Evolutionary conservation across 2,888 invertebrate genomes (phyloP), one percentile per base, ranked within the genome.

Genomic region (Aporophyla nigra): DNA sequence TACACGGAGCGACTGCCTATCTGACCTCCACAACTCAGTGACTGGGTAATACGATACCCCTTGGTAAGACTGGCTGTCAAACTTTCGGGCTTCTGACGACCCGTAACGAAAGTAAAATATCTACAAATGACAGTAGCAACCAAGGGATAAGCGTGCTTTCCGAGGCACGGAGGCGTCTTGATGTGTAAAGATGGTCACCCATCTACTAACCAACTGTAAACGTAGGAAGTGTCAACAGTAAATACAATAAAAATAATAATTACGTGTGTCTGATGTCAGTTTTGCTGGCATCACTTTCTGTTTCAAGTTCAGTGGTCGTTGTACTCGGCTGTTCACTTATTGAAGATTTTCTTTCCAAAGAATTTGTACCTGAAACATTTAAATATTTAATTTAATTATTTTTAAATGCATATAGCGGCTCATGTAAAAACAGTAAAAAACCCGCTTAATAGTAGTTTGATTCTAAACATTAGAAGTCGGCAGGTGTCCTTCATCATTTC

Each of bases 311-410:
- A 0, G 88, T 71, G 2, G 87, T 72, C 4, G 74, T 59, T 0
- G 89, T 54, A 53, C 73, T 86, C 0, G 87, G 71, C 51, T 88
- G 91, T 61, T 95, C 96, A 2, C 90, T 87, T 27, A 91, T 78
- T 0, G 96, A 93, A 0, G 94, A 92, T 61, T 94, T 95, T 61
- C 94, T 91, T 56, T 96, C 96, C 66, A 95, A 83, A 0, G 94
- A 94, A 80, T 92, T 94, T 27, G 93, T 91, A 86, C 93, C 96
- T 96, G 85, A 5, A 90, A 91, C 78, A 59, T 33, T 33, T 10
- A 61, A 33, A 67, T 16, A 33, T n/a, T 66, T 19, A 27, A 24
- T 27, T 21, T 19, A 4, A 59, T 59, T 59, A 21, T 59, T 59
- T 33, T 19, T 16, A 58, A 16, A 14, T 53, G 21, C 24, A 24